phyloP scores from a whole-genome alignment of 2,113 vertebrate species.

The Triplophysa tibetana region DNA sequence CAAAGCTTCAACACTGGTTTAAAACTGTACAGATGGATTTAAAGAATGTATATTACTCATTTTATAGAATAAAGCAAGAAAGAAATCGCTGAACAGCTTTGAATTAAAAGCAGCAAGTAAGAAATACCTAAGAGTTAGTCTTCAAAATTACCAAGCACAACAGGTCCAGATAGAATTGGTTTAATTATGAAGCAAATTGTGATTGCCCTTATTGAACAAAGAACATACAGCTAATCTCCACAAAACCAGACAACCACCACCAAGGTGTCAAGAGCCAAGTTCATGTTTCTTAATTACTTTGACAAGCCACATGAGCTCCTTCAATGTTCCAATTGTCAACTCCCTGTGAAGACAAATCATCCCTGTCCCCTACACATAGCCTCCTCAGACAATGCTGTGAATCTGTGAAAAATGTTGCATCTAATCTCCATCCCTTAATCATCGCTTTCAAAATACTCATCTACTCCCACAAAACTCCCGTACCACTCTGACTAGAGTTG shows the following conservation, averaged over 20 bases:
- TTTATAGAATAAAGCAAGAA: no score
- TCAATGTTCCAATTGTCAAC: slow-evolving; percentile 44
- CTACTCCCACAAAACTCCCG: slow-evolving; percentile 43
- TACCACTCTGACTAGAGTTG: slow-evolving; percentile 50
- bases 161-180: neutral
- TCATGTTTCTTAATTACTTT: slow-evolving; percentile 57
- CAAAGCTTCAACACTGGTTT: no score
- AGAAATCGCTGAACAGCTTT: no score
- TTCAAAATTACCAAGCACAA: no score
- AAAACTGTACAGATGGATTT: no score
- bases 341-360: slow-evolving; percentile 59
- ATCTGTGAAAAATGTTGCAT: slow-evolving; percentile 53
- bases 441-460: slow-evolving; percentile 51
- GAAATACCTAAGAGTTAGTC: no score
- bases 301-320: slow-evolving; percentile 43
- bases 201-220: neutral
- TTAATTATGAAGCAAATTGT: neutral
- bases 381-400: slow-evolving; percentile 43
- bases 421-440: slow-evolving; percentile 66
- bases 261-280: slow-evolving; percentile 34
- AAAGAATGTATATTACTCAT: no score
- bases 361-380: slow-evolving; percentile 28
- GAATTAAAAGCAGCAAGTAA: no score
- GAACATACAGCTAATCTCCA: neutral
- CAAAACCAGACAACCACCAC: slow-evolving; percentile 2